Base-by-base conservation (phyloP, 2,888 invertebrate species). In the Lacanobia oleracea region DNA sequence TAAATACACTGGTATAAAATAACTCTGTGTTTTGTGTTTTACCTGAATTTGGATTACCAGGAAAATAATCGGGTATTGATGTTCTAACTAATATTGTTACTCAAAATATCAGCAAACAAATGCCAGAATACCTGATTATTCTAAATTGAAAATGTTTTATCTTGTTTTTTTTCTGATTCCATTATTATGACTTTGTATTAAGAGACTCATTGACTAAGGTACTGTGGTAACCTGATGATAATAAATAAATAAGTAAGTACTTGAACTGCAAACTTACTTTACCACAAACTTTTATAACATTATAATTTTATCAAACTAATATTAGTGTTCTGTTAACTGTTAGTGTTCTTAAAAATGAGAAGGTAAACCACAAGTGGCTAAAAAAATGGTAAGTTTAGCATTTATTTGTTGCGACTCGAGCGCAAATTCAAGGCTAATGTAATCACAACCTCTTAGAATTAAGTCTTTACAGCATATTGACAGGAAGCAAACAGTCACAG, bases 401-500 rank as follows among this genome's bases (percentile, higher is more conserved):
- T 51, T 12, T 60, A 57, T 48, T 27, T 66, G 61, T 75, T 63
- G 27, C n/a, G 53, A 64, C 43, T 65, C 51, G 48, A 53, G 18
- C 43, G 45, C 7, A 7, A 61, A 62, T 69, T 78, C 79, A 75
- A 79, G 79, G 79, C 61, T 75, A 67, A 9, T 48, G 0, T 60
- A 57, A 59, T 33, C 56, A 69, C 57, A 64, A 68, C 53, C 56
- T 74, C 12, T 60, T 56, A 63, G 50, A 60, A 72, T 60, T 37
- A 8, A 68, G 33, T 75, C 62, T 65, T 40, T 56, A 48, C 45
- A 65, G 50, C 45, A 40, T 65, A 43, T 48, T 59, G 56, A 45
- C 70, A 82, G 82, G 75, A 82, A 81, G 78, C 68, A 80, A 60
- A 79, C 76, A 76, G 78, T 76, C 79, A 80, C 14, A 63, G 56